Percentiles rank a stretch among this genome's conserved stretches.
These are phyloP conservation scores for Zonitis immaculata DNA, from an alignment of 2,888 invertebrate species.

Conservation along the genomic window DNA sequence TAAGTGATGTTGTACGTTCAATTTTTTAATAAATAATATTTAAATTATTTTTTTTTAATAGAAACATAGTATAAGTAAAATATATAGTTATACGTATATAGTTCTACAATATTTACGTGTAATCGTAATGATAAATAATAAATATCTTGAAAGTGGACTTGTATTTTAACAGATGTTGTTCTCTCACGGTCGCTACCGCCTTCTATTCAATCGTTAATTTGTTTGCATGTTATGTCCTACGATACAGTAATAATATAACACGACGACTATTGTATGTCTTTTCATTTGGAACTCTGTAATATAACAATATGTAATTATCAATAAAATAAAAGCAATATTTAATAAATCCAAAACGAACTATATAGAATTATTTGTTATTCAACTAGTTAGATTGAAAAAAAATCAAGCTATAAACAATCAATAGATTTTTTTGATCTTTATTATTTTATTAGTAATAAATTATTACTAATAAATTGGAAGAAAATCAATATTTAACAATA, in stretches of 20 bases:
- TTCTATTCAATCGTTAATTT: constrained; percentile 18
- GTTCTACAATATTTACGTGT: background rate
- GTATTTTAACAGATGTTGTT: constrained; percentile 8
- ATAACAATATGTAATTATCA: constrained; percentile 4
- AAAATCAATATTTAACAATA: no score
- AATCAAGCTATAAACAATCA: no score
- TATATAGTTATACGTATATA: no score
- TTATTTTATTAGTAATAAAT: no score
- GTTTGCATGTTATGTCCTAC: constrained; percentile 20
- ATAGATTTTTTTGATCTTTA: no score
- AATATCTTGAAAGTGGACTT: background rate
- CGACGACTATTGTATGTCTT: constrained; percentile 9
- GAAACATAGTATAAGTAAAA: no score
- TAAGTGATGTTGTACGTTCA: no score
- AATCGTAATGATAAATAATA: constrained; percentile 13
- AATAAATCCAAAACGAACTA: constrained; percentile 6
- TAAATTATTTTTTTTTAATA: no score
- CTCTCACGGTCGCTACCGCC: constrained; percentile 20
- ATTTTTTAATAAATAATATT: no score
- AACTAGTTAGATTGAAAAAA: background rate
- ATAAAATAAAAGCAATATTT: constrained; percentile 10
- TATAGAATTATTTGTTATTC: constrained; percentile 9
- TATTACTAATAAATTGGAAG: no score
- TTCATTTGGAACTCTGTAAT: constrained; percentile 12
- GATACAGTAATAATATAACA: constrained; percentile 16